phyloP scores from a whole-genome alignment of 2,888 invertebrate genomes.

The Himalopsyche kuldschensis region DNA sequence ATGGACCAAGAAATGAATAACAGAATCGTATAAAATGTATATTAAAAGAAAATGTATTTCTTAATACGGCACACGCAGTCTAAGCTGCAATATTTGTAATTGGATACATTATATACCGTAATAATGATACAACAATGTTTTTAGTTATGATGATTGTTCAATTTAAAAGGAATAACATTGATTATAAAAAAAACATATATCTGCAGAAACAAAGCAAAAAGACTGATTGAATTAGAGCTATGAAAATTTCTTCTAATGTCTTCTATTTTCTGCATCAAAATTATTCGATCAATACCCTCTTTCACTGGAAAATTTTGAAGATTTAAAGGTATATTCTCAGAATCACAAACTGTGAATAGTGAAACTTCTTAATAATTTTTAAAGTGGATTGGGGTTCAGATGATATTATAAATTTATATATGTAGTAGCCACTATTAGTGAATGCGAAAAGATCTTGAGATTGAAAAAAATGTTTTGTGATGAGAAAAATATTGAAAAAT shows the following conservation, averaged over 20 bases:
- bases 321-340: not conserved
- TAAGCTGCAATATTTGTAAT: not conserved
- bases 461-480: no score
- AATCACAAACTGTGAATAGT: not conserved
- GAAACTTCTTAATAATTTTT: no score
- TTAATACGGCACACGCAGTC: not conserved
- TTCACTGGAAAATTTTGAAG: not conserved
- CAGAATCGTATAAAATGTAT: not conserved
- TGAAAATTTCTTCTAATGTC: not conserved
- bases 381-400: no score
- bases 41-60: not conserved
- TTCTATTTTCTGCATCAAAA: not conserved
- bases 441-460: no score
- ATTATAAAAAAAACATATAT: not conserved
- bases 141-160: not conserved
- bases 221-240: not conserved
- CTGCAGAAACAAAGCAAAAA: not conserved
- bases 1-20: not conserved
- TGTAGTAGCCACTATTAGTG: no score
- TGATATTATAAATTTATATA: no score
- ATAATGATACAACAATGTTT: not conserved
- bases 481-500: no score
- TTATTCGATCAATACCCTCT: not conserved
- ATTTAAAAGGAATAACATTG: not conserved
- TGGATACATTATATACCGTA: not conserved